phyloP scores from a whole-genome alignment of 2,797 vertebrate species.

The Gallinago stenura region DNA sequence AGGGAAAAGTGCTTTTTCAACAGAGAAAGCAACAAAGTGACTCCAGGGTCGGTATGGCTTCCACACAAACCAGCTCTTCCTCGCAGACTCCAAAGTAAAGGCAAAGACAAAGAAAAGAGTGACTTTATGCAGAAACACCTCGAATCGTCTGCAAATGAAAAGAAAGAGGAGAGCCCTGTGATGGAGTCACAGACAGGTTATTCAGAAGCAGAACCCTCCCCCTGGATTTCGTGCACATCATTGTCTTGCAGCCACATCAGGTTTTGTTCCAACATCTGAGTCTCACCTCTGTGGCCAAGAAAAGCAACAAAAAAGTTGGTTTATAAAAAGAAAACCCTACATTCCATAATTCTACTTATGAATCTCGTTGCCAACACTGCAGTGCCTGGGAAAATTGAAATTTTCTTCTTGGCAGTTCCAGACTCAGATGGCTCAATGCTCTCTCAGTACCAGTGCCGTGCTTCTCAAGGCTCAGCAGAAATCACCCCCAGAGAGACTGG shows the following conservation, averaged over 20 bases:
- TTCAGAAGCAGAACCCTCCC: background rate
- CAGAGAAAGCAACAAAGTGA: background rate
- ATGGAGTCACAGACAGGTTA: background rate
- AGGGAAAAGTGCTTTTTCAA: background rate
- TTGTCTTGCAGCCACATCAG: background rate
- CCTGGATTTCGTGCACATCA: rapidly evolving
- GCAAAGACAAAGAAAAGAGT: background rate
- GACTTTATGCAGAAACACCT: background rate
- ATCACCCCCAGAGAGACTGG: rapidly evolving
- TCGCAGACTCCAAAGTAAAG: background rate
- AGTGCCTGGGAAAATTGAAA: background rate
- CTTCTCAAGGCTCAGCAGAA: background rate
- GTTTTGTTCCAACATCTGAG: background rate
- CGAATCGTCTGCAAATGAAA: background rate
- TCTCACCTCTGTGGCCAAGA: background rate
- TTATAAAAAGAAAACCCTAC: background rate
- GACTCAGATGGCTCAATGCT: background rate
- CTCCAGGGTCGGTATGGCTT: background rate
- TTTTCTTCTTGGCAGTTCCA: background rate
- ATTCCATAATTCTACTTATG: background rate
- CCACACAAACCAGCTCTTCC: background rate
- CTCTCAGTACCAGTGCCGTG: background rate
- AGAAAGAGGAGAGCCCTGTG: background rate
- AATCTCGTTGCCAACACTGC: background rate
- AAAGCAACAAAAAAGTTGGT: background rate